Evolutionary conservation across 2,113 vertebrate species (phyloP).

Genomic region (Ophthalmolycus amberensis): DNA sequence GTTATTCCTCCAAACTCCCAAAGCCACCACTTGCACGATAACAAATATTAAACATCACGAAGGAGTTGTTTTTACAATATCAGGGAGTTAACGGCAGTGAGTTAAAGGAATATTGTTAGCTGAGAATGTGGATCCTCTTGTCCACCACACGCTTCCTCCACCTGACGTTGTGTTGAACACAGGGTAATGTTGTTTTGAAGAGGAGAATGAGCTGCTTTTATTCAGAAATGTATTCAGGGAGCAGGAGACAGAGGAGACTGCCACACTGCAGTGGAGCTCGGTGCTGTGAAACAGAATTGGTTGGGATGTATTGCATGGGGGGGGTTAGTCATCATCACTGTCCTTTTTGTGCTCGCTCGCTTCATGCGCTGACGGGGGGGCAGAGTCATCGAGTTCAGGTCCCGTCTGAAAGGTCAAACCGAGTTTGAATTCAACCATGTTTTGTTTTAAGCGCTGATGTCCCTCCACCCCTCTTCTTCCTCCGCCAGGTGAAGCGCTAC

Average conservation of each 20-base stretch:
- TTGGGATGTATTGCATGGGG: conserved; percentile 46
- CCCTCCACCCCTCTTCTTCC: neutral
- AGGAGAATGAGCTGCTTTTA: conserved; percentile 45
- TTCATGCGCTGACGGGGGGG: conserved; percentile 42
- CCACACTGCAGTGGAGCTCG: conserved; percentile 33
- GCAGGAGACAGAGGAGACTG: conserved; percentile 41
- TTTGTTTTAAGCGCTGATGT: neutral
- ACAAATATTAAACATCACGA: neutral
- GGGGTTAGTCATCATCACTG: conserved; percentile 48
- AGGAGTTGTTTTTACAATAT: too few species aligned
- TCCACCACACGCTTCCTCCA: conserved; percentile 21
- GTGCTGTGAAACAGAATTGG: conserved; percentile 38
- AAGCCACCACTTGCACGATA: neutral
- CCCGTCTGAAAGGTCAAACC: conserved; percentile 52
- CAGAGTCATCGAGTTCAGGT: conserved; percentile 68
- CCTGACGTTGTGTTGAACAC: conserved; percentile 46
- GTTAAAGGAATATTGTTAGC: conserved; percentile 10
- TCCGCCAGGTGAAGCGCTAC: conserved; percentile 93
- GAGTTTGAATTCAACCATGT: neutral
- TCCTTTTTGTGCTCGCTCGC: conserved; percentile 53
- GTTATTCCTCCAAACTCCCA: conserved; percentile 1
- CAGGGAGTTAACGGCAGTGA: neutral
- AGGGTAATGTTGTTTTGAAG: conserved; percentile 30
- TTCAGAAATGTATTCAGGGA: too few species aligned
- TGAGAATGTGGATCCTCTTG: conserved; percentile 14